Evolutionary conservation across 1,140 invertebrate genomes (phyloP), one percentile per base, ranked within the genome.

Genomic region (Spodoptera frugiperda): DNA sequence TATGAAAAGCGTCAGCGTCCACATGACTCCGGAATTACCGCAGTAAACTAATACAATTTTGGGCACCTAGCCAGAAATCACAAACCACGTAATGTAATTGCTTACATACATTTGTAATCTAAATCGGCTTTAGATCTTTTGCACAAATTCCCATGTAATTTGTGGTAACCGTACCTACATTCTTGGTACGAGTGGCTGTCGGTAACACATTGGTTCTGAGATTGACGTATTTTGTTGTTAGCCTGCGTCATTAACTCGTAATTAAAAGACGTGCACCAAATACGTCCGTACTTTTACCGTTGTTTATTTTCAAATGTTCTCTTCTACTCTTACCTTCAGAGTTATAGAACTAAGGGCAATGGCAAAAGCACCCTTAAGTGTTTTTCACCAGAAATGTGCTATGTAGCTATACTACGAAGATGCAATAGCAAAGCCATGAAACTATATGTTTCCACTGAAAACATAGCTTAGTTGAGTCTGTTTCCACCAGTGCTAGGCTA

Each of bases 31-130:
- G 44, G 25, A 46, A 63, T 46, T 21, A 46, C 61, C 3, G 44
- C 46, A 19, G 21, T 65, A 46, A 49, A 65, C 61, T 65, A 65
- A 65, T 48, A 65, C 61, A 30, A 25, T 65, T 48, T 65, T 65
- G 10, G 61, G 61, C 61, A 65, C 6, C 44, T 2, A 11, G 61
- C 61, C 61, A 65, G 17, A 49, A 61, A 65, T 49, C 44, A n/a
- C 61, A 46, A 65, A 49, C 39, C 33, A 44, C 17, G 61, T 65
- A 49, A 48, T 65, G 61, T 46, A 63, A 46, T 19, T 9, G 15
- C 33, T 48, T 8, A 48, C 15, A 65, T 11, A 48, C 44, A 44
- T 44, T 48, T 55, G 54, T 44, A 61, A 61, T 39, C 30, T 33
- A 61, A 61, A 39, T 30, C 57, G 17, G 57, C 57, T 30, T 59